Evolutionary conservation across 2,888 invertebrate species (phyloP).

Genomic region (Drosophila anomalipes): DNA sequence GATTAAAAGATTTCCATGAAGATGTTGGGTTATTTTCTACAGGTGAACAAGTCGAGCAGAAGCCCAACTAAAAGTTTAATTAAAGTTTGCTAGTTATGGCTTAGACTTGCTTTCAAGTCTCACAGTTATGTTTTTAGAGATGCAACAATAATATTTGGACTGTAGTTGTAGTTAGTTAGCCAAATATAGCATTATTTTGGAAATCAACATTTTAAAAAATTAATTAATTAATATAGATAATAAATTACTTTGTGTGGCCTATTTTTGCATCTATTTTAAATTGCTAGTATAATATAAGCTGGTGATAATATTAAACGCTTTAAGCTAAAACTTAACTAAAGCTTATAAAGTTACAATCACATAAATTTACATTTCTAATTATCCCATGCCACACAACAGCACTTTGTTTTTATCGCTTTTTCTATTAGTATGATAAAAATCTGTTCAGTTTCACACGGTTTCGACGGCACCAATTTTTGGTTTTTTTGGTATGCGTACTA

Average conservation of each 20-base stretch:
- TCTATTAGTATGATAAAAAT: conserved; percentile 5
- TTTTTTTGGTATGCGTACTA: conserved; percentile 44
- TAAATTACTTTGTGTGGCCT: neutral
- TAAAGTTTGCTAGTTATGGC: conserved; percentile 36
- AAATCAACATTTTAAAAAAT: neutral
- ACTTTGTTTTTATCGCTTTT: neutral
- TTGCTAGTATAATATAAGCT: neutral
- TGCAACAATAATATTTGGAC: neutral
- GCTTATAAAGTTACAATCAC: neutral
- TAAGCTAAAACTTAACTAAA: neutral
- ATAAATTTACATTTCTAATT: conserved; percentile 20
- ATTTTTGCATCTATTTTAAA: neutral
- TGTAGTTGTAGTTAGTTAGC: neutral
- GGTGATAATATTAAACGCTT: neutral
- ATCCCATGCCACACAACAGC: neutral
- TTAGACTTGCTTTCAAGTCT: conserved; percentile 18
- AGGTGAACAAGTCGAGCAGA: conserved; percentile 39
- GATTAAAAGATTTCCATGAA: conserved; percentile 51
- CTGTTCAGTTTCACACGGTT: conserved; percentile 42
- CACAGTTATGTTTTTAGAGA: conserved; percentile 2
- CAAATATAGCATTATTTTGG: neutral
- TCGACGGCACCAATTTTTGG: conserved; percentile 29
- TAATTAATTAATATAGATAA: neutral
- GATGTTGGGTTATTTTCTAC: conserved; percentile 36
- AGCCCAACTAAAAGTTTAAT: conserved; percentile 47